These are phyloP conservation scores for Tonatia bakeri DNA, from an alignment of 2,113 vertebrate genomes.

Conservation along the genomic window DNA sequence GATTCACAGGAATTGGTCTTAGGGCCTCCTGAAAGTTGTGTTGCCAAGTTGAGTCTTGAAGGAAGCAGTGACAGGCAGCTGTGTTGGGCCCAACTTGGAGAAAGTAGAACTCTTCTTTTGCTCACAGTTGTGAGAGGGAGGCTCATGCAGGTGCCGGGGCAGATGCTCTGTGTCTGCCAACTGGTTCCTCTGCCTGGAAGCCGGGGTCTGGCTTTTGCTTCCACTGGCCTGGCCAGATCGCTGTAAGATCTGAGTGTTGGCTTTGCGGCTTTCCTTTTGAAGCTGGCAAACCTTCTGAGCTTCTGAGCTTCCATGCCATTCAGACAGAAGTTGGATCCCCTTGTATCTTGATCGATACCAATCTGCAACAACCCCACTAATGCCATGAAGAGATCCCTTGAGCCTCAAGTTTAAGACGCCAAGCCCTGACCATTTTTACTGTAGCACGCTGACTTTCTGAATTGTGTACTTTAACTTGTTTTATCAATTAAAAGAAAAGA, in stretches of 20 bases:
- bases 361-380: background rate
- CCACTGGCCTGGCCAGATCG: background rate
- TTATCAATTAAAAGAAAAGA: background rate
- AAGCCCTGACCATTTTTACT: background rate
- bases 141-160: background rate
- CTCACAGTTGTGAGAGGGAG: rapidly evolving
- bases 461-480: background rate
- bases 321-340: background rate
- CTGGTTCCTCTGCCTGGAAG: background rate
- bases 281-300: background rate
- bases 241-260: background rate
- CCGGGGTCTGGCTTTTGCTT: background rate
- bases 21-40: background rate
- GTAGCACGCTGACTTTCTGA: background rate
- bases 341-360: background rate
- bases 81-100: background rate
- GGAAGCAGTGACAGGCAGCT: background rate
- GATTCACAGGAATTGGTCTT: background rate
- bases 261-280: background rate
- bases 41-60: background rate
- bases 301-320: background rate
- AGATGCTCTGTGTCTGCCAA: background rate
- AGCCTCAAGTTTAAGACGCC: no score
- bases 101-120: background rate
- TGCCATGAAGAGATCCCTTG: background rate